These are phyloP conservation scores for Hippocampus comes DNA, from an alignment of 2,113 vertebrate genomes.

Conservation along the genomic window DNA sequence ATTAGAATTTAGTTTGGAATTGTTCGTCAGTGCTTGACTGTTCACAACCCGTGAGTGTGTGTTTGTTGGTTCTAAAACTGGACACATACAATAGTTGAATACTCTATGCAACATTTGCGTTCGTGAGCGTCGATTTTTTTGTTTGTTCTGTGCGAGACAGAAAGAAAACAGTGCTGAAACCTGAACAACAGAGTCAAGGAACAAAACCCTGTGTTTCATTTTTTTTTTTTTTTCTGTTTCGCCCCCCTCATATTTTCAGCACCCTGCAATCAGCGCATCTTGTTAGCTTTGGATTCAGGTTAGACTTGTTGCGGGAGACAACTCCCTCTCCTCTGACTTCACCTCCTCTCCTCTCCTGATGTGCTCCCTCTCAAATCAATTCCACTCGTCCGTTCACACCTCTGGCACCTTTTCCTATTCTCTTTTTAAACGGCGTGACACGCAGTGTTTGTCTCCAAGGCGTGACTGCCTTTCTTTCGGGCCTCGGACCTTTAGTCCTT, in stretches of 20 bases:
- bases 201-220: constrained; percentile 67
- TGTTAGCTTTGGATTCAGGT: constrained; percentile 76
- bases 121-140: neutral
- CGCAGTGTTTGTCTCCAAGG: constrained; percentile 48
- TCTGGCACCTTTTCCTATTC: constrained; percentile 44
- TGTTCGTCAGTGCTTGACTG: no score
- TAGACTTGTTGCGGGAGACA: constrained; percentile 69
- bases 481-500: constrained; percentile 2
- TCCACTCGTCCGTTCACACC: constrained; percentile 42
- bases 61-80: neutral
- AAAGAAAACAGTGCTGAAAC: constrained; percentile 43
- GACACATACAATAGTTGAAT: neutral
- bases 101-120: neutral
- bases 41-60: neutral
- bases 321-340: constrained; percentile 32
- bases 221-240: constrained; percentile 29
- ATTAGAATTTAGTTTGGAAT: no score
- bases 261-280: constrained; percentile 71
- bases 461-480: constrained; percentile 29
- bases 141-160: constrained; percentile 1
- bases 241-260: constrained; percentile 71
- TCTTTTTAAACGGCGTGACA: constrained; percentile 53
- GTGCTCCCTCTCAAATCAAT: constrained; percentile 29
- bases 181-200: constrained; percentile 36
- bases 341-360: constrained; percentile 13